Conservation (phyloP, 2,113 vertebrate genomes). For the Crotophaga sulcirostris region DNA sequence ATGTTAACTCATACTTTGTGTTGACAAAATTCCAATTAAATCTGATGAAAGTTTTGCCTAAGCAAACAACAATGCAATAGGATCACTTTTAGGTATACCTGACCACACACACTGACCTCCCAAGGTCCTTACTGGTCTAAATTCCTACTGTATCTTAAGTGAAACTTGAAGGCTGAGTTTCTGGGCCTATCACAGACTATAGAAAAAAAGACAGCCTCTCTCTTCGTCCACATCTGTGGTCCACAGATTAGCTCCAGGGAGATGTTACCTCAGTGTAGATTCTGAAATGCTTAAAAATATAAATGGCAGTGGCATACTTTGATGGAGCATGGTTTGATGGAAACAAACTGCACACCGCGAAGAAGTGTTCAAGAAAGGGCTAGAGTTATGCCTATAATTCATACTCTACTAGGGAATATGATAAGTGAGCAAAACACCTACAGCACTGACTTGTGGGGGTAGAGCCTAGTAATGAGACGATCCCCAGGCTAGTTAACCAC, state of each 20-base stretch:
- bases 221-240: background rate
- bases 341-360: background rate
- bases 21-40: background rate
- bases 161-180: rapidly evolving
- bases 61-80: background rate
- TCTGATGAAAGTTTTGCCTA: background rate
- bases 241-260: background rate
- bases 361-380: background rate
- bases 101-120: background rate
- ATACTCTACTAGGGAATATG: background rate
- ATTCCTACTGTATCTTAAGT: background rate
- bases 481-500: background rate
- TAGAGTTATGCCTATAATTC: background rate
- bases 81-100: background rate
- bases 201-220: background rate
- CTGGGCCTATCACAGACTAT: background rate
- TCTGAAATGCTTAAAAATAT: background rate
- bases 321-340: background rate
- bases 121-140: rapidly evolving
- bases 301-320: background rate
- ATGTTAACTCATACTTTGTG: background rate
- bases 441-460: background rate
- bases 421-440: background rate
- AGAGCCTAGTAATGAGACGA: background rate
- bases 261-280: background rate